A percentile compares a stretch with the other conserved stretches of the same genome.
phyloP scores from a whole-genome alignment of 2,797 vertebrate genomes.

The Xenops minutus region DNA sequence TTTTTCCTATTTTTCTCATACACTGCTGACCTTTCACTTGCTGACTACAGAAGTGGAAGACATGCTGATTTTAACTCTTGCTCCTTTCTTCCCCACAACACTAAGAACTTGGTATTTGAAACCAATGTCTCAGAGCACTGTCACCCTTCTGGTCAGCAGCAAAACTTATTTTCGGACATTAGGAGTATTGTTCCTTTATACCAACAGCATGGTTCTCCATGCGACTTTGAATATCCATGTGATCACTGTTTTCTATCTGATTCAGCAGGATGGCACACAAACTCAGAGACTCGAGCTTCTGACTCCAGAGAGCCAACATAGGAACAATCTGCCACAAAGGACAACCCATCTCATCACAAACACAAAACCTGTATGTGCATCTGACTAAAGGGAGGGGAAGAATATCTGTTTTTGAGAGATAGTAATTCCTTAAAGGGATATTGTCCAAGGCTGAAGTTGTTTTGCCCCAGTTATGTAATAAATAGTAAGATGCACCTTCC shows the following conservation, averaged over 20 bases:
- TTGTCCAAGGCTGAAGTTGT: not conserved
- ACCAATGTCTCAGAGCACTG: constrained; percentile 4
- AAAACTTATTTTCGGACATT: constrained; percentile 2
- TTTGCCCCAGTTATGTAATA: not conserved
- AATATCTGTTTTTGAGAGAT: not conserved
- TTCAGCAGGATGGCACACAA: not conserved
- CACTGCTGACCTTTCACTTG: not conserved
- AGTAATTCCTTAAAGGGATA: not conserved
- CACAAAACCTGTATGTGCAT: not conserved
- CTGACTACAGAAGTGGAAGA: not conserved
- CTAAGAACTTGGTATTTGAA: not conserved
- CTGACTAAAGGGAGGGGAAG: not conserved
- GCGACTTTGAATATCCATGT: not conserved
- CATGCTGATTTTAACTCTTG: not conserved
- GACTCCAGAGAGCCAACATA: not conserved
- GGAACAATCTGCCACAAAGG: not conserved
- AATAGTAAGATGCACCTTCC: not conserved
- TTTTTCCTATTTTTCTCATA: not conserved
- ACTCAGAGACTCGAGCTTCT: not conserved
- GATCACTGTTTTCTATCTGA: not conserved
- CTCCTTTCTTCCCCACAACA: not conserved
- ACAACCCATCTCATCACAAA: not conserved
- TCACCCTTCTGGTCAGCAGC: not conserved
- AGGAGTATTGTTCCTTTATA: constrained; percentile 21
- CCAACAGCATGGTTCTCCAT: not conserved